Evolutionary conservation across 2,888 invertebrate genomes (phyloP).

Genomic region (Dendrolimus houi): DNA sequence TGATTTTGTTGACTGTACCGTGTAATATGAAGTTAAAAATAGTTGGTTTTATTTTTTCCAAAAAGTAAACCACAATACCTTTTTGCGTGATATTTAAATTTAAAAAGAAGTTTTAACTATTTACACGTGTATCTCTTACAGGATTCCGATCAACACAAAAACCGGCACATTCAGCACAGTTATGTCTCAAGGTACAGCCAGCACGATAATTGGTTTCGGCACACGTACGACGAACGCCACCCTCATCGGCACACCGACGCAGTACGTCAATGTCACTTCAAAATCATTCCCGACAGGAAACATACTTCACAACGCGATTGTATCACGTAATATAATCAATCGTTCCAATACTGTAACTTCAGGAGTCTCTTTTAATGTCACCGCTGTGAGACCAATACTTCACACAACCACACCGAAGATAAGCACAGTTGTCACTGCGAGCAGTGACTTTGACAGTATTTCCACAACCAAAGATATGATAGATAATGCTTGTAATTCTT

Average conservation of each 20-base stretch:
- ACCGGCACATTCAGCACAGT: slow-evolving; percentile 63
- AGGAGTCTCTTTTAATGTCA: slow-evolving; percentile 55
- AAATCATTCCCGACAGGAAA: slow-evolving; percentile 70
- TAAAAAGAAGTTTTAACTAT: background rate
- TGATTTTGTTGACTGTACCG: too few relatives aligned
- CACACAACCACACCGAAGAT: slow-evolving; percentile 55
- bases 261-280: slow-evolving; percentile 66
- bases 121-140: slow-evolving; percentile 22
- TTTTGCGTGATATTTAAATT: too few relatives aligned
- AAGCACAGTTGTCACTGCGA: slow-evolving; percentile 43
- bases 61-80: too few relatives aligned
- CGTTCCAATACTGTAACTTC: slow-evolving; percentile 43
- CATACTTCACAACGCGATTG: slow-evolving; percentile 69
- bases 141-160: slow-evolving; percentile 64
- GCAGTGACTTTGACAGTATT: slow-evolving; percentile 56
- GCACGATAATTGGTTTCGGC: slow-evolving; percentile 65
- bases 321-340: slow-evolving; percentile 64
- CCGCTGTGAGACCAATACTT: slow-evolving; percentile 45
- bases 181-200: slow-evolving; percentile 68
- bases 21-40: too few relatives aligned
- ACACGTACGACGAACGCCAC: slow-evolving; percentile 55
- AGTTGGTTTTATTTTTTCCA: too few relatives aligned
- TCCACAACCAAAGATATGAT: slow-evolving; percentile 71
- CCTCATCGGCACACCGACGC: slow-evolving; percentile 50
- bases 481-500: slow-evolving; percentile 69